Conservation (phyloP, 2,113 vertebrate species). For the Psittacara wagleri region DNA sequence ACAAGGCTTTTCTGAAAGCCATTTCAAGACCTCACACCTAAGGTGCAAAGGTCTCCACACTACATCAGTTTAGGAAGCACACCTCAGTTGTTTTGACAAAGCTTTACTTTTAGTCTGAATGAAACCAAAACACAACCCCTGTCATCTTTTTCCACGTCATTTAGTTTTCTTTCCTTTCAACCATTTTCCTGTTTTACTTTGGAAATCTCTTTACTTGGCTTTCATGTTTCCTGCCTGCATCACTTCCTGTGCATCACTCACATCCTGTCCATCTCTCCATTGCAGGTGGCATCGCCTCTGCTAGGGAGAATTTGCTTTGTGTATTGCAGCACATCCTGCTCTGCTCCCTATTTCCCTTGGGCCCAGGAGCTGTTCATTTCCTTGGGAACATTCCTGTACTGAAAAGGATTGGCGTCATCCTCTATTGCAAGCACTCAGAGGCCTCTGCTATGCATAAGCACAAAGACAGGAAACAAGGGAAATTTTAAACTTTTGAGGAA, state of each 20-base stretch:
- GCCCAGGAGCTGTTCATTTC: constrained; percentile 21
- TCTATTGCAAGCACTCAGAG: neutral
- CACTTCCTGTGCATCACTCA: constrained; percentile 56
- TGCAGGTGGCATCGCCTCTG: constrained; percentile 27
- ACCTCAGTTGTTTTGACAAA: neutral
- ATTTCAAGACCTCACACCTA: neutral
- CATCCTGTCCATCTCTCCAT: constrained; percentile 45
- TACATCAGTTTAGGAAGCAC: neutral
- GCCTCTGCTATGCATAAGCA: constrained; percentile 11
- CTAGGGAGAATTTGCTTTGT: constrained; percentile 43
- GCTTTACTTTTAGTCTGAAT: neutral
- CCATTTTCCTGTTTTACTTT: constrained; percentile 61
- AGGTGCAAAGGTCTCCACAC: neutral
- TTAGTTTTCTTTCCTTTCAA: constrained; percentile 8
- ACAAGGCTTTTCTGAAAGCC: neutral
- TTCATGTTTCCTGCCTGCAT: constrained; percentile 55
- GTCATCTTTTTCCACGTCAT: neutral
- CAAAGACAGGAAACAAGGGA: constrained; percentile 50
- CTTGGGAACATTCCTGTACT: constrained; percentile 61
- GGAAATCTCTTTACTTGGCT: constrained; percentile 13
- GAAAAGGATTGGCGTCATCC: constrained; percentile 44
- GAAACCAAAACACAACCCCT: neutral
- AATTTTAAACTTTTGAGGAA: constrained; percentile 56
- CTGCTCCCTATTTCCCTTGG: neutral
- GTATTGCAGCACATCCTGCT: constrained; percentile 43